Evolutionary conservation across 2,888 invertebrate genomes (phyloP).

Genomic region (Carabus problematicus): DNA sequence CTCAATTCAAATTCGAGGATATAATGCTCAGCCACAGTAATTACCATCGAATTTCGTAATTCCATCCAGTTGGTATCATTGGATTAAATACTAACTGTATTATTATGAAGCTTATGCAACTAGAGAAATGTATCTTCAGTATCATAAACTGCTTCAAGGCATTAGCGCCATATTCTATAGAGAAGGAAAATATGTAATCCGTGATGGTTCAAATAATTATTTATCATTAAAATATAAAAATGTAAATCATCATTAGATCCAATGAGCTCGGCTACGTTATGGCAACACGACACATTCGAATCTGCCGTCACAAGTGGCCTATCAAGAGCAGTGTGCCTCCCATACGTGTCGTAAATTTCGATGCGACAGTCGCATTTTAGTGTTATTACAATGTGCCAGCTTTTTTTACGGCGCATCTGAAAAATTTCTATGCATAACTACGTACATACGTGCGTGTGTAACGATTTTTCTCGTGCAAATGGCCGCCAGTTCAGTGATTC

Average conservation of each 20-base stretch:
- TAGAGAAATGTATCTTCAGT: background rate
- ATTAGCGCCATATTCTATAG: too few relatives aligned
- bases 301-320: background rate
- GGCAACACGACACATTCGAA: background rate
- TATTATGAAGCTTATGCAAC: background rate
- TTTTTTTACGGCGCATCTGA: background rate
- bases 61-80: background rate
- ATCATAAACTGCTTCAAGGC: too few relatives aligned
- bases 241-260: background rate
- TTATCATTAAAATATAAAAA: background rate
- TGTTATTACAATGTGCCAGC: constrained; percentile 8
- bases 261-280: background rate
- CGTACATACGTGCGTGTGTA: constrained; percentile 8
- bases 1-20: background rate
- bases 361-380: constrained; percentile 20
- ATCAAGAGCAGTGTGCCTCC: constrained; percentile 8
- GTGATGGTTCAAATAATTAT: too few relatives aligned
- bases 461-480: background rate
- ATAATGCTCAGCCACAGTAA: background rate
- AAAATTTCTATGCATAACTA: constrained; percentile 14
- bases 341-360: constrained; percentile 5
- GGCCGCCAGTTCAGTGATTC: background rate
- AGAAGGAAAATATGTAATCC: too few relatives aligned
- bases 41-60: background rate
- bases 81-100: background rate